phyloP scores from a whole-genome alignment of 1,140 invertebrate genomes.

The Microvelia longipes region DNA sequence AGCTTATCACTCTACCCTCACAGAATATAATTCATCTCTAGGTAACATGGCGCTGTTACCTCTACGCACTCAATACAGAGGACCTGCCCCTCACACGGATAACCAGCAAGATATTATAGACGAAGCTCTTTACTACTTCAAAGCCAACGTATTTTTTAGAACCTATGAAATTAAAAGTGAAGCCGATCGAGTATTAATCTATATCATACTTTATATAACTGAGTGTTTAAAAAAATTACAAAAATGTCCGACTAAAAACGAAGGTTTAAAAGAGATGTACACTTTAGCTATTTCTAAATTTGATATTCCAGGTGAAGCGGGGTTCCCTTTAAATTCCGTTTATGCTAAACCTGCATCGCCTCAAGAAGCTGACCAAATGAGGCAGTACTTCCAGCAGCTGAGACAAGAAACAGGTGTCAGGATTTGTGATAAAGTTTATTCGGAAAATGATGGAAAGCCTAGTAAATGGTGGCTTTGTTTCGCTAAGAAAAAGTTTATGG shows the following conservation, averaged over 20 bases:
- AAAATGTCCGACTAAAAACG: constrained; percentile 74
- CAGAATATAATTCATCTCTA: constrained; percentile 50
- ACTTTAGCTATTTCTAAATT: constrained; percentile 87
- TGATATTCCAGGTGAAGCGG: constrained; percentile 89
- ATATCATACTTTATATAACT: constrained; percentile 95
- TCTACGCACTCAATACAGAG: constrained; percentile 67
- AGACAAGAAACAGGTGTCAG: constrained; percentile 86
- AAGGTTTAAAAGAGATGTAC: constrained; percentile 90
- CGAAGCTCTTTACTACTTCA: constrained; percentile 93
- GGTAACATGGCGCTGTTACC: constrained; percentile 89
- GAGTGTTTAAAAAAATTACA: constrained; percentile 93
- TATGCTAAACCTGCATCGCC: constrained; percentile 73
- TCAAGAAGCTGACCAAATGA: constrained; percentile 69
- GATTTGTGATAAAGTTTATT: constrained; percentile 83
- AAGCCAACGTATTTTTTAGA: constrained; percentile 97
- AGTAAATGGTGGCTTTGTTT: constrained; percentile 99
- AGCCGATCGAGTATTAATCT: constrained; percentile 89
- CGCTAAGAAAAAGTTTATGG: constrained; percentile 98
- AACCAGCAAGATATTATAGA: constrained; percentile 87
- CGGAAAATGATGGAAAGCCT: constrained; percentile 72
- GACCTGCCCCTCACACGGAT: constrained; percentile 61
- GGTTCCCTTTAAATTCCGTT: constrained; percentile 94
- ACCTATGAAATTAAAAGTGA: constrained; percentile 98
- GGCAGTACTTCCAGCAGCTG: constrained; percentile 84
- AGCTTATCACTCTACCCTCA: constrained; percentile 86